Evolutionary conservation across 2,888 invertebrate genomes (phyloP), one percentile per base, ranked within the genome.

Genomic region (Campaea margaritaria): DNA sequence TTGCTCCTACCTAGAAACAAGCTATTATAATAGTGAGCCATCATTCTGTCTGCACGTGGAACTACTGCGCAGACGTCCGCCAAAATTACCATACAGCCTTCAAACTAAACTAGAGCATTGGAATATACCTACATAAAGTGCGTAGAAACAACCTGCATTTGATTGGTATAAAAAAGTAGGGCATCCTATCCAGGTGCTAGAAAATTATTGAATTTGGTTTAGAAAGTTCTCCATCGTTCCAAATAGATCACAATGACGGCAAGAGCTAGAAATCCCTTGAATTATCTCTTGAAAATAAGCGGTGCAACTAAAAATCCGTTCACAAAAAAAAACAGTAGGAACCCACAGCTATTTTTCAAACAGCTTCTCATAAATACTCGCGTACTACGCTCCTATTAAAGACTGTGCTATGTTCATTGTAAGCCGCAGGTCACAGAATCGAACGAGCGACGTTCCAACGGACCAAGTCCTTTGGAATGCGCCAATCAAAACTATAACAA

Each of bases 401-500:
- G 21, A 3, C 21, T 21, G 21, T 21, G 5, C 21, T 43, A 28
- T 31, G 52, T 43, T 41, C 46, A 56, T 52, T 48, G 39, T 56
- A 41, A 21, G 7, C 36, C 28, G 43, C 48, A 56, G 46, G 53
- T 52, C 50, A 64, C 50, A 54, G 58, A 59, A 59, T 56, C 44
- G 52, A 57, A 64, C 55, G 47, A 51, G 51, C 54, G 47, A 51
- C 54, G 50, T 39, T 65, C 72, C 69, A 62, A 71, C 66, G 73
- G 75, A 81, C 78, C 78, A 78, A 79, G 80, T 85, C 83, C 83
- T 82, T 73, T 78, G 89, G 89, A 89, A 90, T 89, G 86, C 85
- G 73, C 83, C 84, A 87, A 87, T 88, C 88, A 89, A 83, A 85
- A 75, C 74, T 71, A 75, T 68, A 88, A 91, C 91, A 91, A 91